Percentiles rank a stretch among this genome's conserved stretches.
These are phyloP conservation scores for Tenualosa ilisha DNA, from an alignment of 2,797 vertebrate species.

Conservation along the genomic window DNA sequence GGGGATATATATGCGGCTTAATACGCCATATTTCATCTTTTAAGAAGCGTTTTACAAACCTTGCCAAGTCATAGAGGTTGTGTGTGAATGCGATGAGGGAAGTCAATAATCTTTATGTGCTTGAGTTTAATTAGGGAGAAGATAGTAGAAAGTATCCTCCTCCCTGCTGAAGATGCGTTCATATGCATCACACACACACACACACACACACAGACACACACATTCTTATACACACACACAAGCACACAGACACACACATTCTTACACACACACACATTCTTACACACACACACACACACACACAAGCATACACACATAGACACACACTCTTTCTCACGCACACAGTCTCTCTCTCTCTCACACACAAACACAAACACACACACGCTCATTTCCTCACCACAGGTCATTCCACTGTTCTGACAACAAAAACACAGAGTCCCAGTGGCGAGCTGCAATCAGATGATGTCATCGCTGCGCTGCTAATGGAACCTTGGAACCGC, in stretches of 20 bases:
- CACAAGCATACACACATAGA: not conserved
- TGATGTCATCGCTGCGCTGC: not conserved
- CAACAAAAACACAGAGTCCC: not conserved
- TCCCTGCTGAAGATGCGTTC: constrained; percentile 72
- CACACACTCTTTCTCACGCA: too few species aligned
- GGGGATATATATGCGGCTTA: constrained; percentile 78
- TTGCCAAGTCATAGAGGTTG: constrained; percentile 69
- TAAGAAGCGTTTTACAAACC: constrained; percentile 75
- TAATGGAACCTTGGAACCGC: not conserved
- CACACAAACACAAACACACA: too few species aligned
- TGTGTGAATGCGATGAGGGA: constrained; percentile 68
- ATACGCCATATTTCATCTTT: constrained; percentile 80
- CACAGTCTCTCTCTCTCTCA: too few species aligned
- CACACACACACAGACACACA: constrained; percentile 21
- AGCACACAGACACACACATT: constrained; percentile 1
- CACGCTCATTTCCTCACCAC: not conserved
- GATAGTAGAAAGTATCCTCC: constrained; percentile 75
- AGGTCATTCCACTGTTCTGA: not conserved
- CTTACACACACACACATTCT: not conserved
- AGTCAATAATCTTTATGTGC: constrained; percentile 83
- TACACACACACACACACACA: not conserved
- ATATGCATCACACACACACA: constrained; percentile 66
- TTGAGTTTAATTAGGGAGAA: constrained; percentile 82
- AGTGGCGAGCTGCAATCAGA: not conserved
- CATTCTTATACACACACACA: constrained; percentile 31